phyloP scores from a whole-genome alignment of 64 coral and sea anemone species.

The Anthopleura sola region DNA sequence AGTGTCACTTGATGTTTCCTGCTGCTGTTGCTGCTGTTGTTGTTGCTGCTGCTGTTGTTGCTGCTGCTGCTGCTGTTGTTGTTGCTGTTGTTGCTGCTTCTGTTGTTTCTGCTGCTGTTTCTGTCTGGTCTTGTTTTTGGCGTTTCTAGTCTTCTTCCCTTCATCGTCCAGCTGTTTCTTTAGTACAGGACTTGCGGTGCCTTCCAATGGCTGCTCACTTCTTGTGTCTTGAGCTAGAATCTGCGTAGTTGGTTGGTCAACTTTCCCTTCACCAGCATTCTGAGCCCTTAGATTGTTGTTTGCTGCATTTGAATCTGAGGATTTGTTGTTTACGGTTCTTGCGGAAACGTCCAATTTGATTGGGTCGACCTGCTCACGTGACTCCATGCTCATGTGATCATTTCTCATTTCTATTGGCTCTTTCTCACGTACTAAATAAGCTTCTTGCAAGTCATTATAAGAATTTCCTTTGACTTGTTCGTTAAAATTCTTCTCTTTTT shows the following conservation, averaged over 20 bases:
- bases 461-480: background rate
- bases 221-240: background rate
- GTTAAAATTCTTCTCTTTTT: background rate
- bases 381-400: background rate
- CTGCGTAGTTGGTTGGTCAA: background rate
- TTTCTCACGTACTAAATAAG: background rate
- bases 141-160: background rate
- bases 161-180: background rate
- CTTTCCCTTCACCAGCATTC: background rate
- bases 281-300: background rate
- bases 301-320: background rate
- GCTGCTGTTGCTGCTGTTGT: background rate
- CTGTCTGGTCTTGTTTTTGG: background rate
- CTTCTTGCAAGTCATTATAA: background rate
- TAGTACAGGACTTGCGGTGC: background rate
- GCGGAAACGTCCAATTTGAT: background rate
- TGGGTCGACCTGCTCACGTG: background rate
- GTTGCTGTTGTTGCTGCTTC: too few species aligned
- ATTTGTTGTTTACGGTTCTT: background rate
- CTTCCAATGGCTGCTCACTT: background rate
- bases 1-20: background rate
- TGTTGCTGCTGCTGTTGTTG: background rate
- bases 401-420: background rate
- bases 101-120: background rate
- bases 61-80: background rate